Base-by-base conservation (phyloP, 2,113 vertebrate species). In the Tylochromis polylepis region DNA sequence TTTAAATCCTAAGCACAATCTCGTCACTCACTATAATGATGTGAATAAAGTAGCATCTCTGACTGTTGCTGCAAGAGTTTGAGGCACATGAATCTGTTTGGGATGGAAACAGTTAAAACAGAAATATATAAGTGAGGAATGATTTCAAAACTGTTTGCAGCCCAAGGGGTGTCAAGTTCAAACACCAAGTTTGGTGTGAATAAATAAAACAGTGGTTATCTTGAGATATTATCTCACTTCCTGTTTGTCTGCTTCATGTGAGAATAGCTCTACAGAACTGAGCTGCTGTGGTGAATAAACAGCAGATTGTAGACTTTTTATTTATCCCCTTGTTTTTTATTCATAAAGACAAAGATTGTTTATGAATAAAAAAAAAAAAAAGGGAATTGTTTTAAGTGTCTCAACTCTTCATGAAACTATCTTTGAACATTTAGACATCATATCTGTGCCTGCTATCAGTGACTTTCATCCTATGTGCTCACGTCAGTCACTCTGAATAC, bases 221-320 rank as follows among this genome's bases (percentile, higher is more conserved):
- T 11, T 51, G 43, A 2, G 70, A 77, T 20, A 77, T 31, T 51
- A 51, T 51, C 43, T 51, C 70, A 51, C 24, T 77, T 51, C 70
- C 70, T 77, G 70, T 77, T 77, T 20, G 16, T 20, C 16, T 51
- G 70, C 24, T 77, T 77, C 16, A 12, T 77, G 24, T 31, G 43
- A 77, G 51, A 31, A n/a, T 51, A 31, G 0, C 24, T 29, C 70
- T 51, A 11, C 16, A n/a, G 70, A 0, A n/a, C 16, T 77, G 24
- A 51, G 70, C 27, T 51, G 16, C 1, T 51, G 16, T 0, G 11
- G 16, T 51, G 24, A 51, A 29, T 77, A 51, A 77, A 77, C 70
- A 77, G 10, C 0, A 0, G 43, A 31, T 75, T 75, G 29, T 0
- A 0, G 41, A 31, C 24, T 1, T 11, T 75, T 75, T 31, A 49